Percentiles rank a stretch among this genome's conserved stretches.
Evolutionary conservation across 2,888 invertebrate genomes (phyloP).

Genomic region (Agelastica alni): DNA sequence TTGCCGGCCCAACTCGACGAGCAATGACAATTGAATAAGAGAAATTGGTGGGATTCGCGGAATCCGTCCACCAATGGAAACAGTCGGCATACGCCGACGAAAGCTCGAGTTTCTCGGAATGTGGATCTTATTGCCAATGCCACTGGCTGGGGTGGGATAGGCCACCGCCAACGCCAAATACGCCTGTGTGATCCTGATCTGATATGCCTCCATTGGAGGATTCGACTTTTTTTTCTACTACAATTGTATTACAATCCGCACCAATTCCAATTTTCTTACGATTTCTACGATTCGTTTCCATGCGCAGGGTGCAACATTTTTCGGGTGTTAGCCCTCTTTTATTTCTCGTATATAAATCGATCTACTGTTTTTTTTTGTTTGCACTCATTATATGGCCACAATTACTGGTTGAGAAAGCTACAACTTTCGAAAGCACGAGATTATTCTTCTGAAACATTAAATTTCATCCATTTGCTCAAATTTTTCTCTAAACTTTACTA

Average conservation of each 20-base stretch:
- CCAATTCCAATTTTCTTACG: slow-evolving; percentile 28
- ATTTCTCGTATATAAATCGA: not conserved
- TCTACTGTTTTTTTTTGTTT: no score
- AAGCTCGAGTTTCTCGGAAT: slow-evolving; percentile 54
- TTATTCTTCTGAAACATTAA: no score
- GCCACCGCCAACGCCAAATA: slow-evolving; percentile 45
- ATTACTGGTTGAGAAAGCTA: no score
- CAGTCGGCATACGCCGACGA: slow-evolving; percentile 48
- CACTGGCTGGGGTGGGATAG: slow-evolving; percentile 48
- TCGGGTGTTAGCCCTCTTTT: slow-evolving; percentile 4
- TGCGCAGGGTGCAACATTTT: slow-evolving; percentile 3
- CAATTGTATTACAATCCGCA: slow-evolving; percentile 44
- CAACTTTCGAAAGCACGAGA: no score
- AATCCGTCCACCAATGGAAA: slow-evolving; percentile 52
- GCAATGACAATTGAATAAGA: slow-evolving; percentile 55
- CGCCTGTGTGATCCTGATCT: slow-evolving; percentile 46
- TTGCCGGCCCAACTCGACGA: slow-evolving; percentile 40
- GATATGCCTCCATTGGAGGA: slow-evolving; percentile 48
- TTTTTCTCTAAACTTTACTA: no score
- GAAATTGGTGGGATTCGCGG: slow-evolving; percentile 56
- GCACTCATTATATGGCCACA: no score
- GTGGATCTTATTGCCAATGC: slow-evolving; percentile 53
- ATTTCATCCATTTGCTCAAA: no score
- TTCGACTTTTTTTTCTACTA: slow-evolving; percentile 48
- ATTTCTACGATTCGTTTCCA: slow-evolving; percentile 29